phyloP scores from a whole-genome alignment of 2,888 invertebrate species.

The Cerceris ruficornis region DNA sequence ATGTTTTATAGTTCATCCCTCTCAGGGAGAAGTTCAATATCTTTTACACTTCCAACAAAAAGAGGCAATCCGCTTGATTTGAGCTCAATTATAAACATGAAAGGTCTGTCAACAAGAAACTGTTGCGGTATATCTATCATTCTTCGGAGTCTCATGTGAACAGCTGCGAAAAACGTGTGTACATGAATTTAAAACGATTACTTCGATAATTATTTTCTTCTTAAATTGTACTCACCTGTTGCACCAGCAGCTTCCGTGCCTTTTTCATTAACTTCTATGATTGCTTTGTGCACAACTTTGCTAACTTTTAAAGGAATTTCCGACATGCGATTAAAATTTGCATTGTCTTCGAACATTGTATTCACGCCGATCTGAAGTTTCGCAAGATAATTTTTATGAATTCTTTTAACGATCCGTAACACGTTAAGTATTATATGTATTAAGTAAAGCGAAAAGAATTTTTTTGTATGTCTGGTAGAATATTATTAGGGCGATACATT shows the following conservation, averaged over 20 bases:
- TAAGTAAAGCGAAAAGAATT: not conserved
- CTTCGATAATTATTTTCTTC: not conserved
- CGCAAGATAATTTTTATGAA: not conserved
- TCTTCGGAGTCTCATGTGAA: conserved; percentile 67
- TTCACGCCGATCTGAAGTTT: conserved; percentile 80
- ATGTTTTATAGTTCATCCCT: conserved; percentile 75
- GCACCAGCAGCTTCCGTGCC: conserved; percentile 84
- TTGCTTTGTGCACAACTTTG: conserved; percentile 83
- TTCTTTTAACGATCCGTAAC: not conserved
- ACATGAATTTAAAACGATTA: conserved; percentile 1
- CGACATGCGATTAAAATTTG: conserved; percentile 81
- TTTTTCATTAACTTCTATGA: conserved; percentile 83
- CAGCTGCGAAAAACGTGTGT: conserved; percentile 60
- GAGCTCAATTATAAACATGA: conserved; percentile 77
- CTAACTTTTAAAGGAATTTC: conserved; percentile 79
- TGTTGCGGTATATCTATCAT: conserved; percentile 61
- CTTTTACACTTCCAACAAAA: conserved; percentile 74
- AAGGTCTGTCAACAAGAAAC: conserved; percentile 80
- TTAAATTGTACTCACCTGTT: conserved; percentile 79
- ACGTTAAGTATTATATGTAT: not conserved
- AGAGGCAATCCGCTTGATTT: conserved; percentile 72
- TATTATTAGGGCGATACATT: too few species aligned
- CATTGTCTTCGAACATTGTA: conserved; percentile 79
- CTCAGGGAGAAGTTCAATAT: conserved; percentile 57
- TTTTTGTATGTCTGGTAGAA: too few species aligned